phyloP scores from a whole-genome alignment of 2,113 vertebrate species.

The Notothenia rossii region DNA sequence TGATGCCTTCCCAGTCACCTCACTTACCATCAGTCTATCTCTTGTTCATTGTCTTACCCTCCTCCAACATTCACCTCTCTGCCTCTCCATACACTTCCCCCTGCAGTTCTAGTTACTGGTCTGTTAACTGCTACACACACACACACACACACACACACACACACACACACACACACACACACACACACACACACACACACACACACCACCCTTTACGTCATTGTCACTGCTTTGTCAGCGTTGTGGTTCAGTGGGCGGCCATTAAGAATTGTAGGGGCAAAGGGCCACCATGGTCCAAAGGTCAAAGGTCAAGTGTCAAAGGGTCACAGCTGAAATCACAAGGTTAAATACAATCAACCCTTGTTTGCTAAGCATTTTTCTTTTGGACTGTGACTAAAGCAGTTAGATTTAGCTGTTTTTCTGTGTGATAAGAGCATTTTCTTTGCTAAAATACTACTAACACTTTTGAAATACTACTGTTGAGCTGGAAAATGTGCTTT shows the following conservation, averaged over 20 bases:
- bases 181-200: slow-evolving; percentile 12
- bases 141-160: neutral
- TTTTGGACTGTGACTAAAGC: neutral
- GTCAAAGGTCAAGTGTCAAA: slow-evolving; percentile 66
- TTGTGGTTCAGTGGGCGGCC: slow-evolving; percentile 16
- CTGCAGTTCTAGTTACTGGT: slow-evolving; percentile 18
- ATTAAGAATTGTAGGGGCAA: slow-evolving; percentile 31
- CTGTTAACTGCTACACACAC: neutral
- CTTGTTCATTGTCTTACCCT: slow-evolving; percentile 9
- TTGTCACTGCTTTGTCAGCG: slow-evolving; percentile 21
- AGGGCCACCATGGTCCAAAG: neutral
- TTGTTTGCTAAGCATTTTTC: slow-evolving; percentile 23
- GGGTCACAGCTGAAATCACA: slow-evolving; percentile 23
- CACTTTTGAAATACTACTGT: neutral
- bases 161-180: neutral
- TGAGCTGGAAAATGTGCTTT: neutral
- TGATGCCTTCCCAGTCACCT: neutral
- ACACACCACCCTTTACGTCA: slow-evolving; percentile 22
- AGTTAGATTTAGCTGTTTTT: neutral
- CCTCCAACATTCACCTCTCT: slow-evolving; percentile 26
- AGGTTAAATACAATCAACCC: slow-evolving; percentile 36
- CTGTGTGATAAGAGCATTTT: neutral
- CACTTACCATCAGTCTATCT: slow-evolving; percentile 8
- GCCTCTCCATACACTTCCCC: slow-evolving; percentile 7
- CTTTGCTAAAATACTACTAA: neutral